Conservation (phyloP, 2,888 invertebrate species). For the Gonocerus acuteangulatus region DNA sequence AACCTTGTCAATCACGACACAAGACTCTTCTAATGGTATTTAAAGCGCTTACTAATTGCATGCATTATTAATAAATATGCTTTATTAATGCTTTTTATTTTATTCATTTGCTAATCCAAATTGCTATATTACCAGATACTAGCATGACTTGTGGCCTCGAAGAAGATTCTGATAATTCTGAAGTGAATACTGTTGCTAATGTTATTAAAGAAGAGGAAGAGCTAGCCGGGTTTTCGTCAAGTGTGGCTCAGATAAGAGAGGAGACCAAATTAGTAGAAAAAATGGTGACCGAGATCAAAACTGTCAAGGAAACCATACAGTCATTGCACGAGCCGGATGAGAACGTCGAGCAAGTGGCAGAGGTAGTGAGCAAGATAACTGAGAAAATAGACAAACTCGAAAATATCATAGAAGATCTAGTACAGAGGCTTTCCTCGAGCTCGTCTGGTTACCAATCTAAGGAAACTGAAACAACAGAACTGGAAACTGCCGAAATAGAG, state of each 20-base stretch:
- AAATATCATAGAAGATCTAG: constrained; percentile 31
- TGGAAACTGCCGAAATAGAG: constrained; percentile 8
- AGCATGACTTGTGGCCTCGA: constrained; percentile 26
- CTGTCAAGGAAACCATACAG: constrained; percentile 26
- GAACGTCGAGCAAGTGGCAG: constrained; percentile 27
- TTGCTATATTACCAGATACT: constrained; percentile 4
- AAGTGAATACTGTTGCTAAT: constrained; percentile 31
- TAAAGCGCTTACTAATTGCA: too few relatives aligned
- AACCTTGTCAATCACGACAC: too few relatives aligned
- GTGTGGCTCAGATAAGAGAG: constrained; percentile 19
- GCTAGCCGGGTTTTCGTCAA: constrained; percentile 9
- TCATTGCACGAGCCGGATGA: constrained; percentile 26
- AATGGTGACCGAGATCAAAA: constrained; percentile 26
- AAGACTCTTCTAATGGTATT: too few relatives aligned
- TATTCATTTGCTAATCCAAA: constrained; percentile 1
- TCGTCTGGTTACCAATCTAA: constrained; percentile 14
- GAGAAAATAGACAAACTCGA: constrained; percentile 33
- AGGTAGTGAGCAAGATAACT: constrained; percentile 31
- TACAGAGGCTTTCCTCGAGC: constrained; percentile 22
- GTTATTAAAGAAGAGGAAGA: constrained; percentile 4
- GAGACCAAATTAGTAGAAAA: constrained; percentile 29
- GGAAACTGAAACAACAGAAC: constrained; percentile 11
- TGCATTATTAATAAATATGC: not conserved
- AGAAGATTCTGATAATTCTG: constrained; percentile 30
- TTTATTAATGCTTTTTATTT: not conserved